Base-by-base conservation (phyloP, 2,113 vertebrate species). In the Probosciger aterrimus region DNA sequence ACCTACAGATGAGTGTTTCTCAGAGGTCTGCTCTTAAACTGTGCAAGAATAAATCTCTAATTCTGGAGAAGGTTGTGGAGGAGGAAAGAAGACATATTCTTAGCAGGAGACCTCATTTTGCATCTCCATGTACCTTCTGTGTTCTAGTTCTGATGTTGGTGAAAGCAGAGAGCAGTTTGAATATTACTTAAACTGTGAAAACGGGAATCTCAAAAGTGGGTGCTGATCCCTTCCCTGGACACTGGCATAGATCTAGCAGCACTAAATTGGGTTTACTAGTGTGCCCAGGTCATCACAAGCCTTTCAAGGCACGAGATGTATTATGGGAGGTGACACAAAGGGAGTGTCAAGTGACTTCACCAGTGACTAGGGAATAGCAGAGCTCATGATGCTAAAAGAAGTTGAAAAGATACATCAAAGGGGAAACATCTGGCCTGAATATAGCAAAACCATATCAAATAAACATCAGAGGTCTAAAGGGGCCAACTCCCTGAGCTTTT, bases 161-260 rank as follows among this genome's bases (percentile, higher is more conserved):
- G 62, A 65, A 89, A 64, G 35, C 46, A 33, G 57, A 86, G 52
- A 84, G 27, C 43, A 82, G 3, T 81, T 67, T 82, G 57, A 67
- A 50, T 0, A 0, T 74, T 62, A 47, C 17, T 52, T 81, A 37
- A 79, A 64, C 17, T 39, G 47, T 0, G 0, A 79, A 47, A 30
- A 47, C 6, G 13, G 33, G 14, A 53, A 22, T 74, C 62, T 87
- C 53, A 39, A 79, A 87, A 82, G 35, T 15, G 43, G 24, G 7
- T 64, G 18, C 27, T 39, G 74, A 64, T 49, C 15, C 30, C 35
- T 90, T 73, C 30, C 22, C 35, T 63, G 31, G 31, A 30, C 16
- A 2, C 37, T 52, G 39, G 4, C 16, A 18, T 65, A 52, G 49
- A 55, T 76, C 64, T 82, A n/a, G 39, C 27, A 92, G 53, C n/a